A percentile compares a stretch with the other conserved stretches of the same genome.
These are phyloP conservation scores for Acromyrmex echinatior DNA, from an alignment of 1,140 invertebrate genomes.

Conservation along the genomic window DNA sequence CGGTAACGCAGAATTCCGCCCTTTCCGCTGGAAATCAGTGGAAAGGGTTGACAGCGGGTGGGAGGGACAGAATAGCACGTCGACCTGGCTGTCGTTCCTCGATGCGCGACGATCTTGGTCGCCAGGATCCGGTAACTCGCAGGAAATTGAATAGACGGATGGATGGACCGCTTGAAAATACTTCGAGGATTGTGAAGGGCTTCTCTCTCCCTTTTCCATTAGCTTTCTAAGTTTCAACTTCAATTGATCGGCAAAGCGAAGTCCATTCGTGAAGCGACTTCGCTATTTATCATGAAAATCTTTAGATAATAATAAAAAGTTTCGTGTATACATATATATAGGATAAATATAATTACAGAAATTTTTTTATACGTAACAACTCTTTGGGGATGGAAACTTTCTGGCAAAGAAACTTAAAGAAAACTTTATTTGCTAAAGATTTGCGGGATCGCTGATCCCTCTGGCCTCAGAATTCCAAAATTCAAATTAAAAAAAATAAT, in stretches of 20 bases:
- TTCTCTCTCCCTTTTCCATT: background rate
- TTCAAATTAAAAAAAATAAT: background rate
- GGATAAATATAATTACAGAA: background rate
- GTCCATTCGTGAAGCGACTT: background rate
- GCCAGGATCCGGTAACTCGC: background rate
- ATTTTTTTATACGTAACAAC: background rate
- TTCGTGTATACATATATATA: background rate
- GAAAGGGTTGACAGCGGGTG: conserved; percentile 24
- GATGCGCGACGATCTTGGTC: conserved; percentile 26
- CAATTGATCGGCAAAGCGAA: background rate
- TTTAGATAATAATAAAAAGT: background rate
- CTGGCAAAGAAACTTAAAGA: no score
- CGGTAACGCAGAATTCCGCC: conserved; percentile 15
- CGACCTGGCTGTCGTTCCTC: conserved; percentile 34
- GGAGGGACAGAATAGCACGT: background rate
- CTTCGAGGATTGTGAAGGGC: background rate
- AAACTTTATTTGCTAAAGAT: no score
- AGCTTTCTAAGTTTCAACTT: background rate
- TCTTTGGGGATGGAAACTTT: no score
- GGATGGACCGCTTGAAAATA: conserved; percentile 16
- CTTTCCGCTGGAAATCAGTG: conserved; percentile 35
- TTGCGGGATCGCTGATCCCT: no score
- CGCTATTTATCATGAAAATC: background rate
- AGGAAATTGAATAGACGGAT: conserved; percentile 43
- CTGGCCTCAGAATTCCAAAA: no score